Base-by-base conservation (phyloP, 2,113 vertebrate species). In the Equus quagga region DNA sequence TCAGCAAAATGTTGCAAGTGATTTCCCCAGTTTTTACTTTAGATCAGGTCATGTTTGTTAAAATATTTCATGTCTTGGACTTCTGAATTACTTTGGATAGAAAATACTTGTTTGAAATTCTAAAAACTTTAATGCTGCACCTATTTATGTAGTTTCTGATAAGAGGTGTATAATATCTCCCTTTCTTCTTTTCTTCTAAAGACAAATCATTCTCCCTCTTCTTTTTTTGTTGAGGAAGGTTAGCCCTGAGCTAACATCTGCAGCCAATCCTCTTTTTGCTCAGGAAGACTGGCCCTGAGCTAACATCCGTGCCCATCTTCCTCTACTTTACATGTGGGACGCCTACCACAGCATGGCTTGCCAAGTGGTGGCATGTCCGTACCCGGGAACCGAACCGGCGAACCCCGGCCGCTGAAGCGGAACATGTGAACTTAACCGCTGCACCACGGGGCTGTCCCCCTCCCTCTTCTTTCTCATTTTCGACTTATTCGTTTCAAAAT, bases 1-100 rank as follows among this genome's bases (percentile, higher is more conserved):
- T 8, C 78, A 31, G 73, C 67, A 80, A 46, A 84, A 46, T 91
- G 58, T 80, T 73, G 15, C 10, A 54, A 23, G 5, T 81, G 54
- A 89, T 65, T 92, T 80, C 96, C 75, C 79, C 19, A 18, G 14
- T 28, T 94, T 98, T 96, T 70, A 51, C 64, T 83, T 92, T 65
- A 89, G 78, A 73, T 96, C 5, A 7, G 79, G 44, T 69, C 51
- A 10, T 26, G 2, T 86, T 44, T 81, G 46, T 96, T 82, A 54
- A 82, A 62, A 49, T 75, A 19, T 24, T 83, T 93, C 51, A 76
- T 87, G 26, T 72, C 46, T 86, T n/a, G 21, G 60, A 69, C 56
- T 85, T 91, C 33, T 64, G 64, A 24, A 31, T 83, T 89, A 13
- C 12, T 81, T 89, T 79, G 75, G 41, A 28, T 92, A 58, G 62